Evolutionary conservation across 2,888 invertebrate species (phyloP), one percentile per base, ranked within the genome.

Genomic region (Plusia festucae): DNA sequence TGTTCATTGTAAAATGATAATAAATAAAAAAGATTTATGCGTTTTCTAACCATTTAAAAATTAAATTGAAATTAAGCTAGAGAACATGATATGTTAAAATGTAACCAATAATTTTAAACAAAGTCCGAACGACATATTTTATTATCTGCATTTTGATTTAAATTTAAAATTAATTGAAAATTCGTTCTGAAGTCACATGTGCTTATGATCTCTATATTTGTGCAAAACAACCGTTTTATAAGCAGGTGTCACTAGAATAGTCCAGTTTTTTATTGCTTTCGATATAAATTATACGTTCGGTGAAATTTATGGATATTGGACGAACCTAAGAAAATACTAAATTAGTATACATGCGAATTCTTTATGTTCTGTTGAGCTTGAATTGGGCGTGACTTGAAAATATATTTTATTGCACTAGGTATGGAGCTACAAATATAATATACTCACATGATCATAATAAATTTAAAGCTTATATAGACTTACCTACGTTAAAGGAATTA

Each of bases 251-350:
- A 46, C 18, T 57, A 18, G 24, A 56, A 59, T 27, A 60, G 40
- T 57, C 52, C 18, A 51, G 8, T 56, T 56, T 56, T 40, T 15
- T 24, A 34, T 65, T 51, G 49, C 66, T 66, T 54, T 57, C 58
- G 22, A 22, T 24, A 60, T 62, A 66, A 75, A 66, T 73, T 70
- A 73, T 62, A 49, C 22, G 52, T 57, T 57, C 32, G 24, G 76
- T 15, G 57, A 66, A 62, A 75, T 73, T 73, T 70, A 73, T 73
- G 52, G 57, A 58, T 58, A 60, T 62, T 20, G 11, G 52, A 34
- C 44, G 22, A 7, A 49, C 46, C 18, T 56, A 56, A 70, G 66
- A 70, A 75, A 75, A 56, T 59, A 62, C 53, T n/a, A 24, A 44
- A 60, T 52, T 60, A 51, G 59, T 59, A 62, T 61, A 16, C 9